Evolutionary conservation across 2,797 vertebrate species (phyloP).

Genomic region (Molossus alvarezi): DNA sequence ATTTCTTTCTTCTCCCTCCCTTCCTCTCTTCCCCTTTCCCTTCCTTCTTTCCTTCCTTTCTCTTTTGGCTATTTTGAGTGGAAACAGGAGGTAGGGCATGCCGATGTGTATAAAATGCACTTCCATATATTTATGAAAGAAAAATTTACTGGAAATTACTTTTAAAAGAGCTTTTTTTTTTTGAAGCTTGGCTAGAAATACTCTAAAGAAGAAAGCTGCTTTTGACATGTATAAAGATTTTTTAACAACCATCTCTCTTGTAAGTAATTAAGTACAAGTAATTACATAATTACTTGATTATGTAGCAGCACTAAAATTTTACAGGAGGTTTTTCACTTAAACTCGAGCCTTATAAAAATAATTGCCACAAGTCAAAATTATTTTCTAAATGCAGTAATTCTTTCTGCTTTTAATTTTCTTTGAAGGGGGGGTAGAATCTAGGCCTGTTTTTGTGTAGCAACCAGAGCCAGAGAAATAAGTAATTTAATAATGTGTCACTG

Average conservation of each 20-base stretch:
- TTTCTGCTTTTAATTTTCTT: constrained; percentile 80
- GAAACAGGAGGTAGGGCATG: not conserved
- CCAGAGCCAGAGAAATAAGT: constrained; percentile 52
- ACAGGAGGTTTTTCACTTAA: constrained; percentile 84
- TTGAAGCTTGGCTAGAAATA: constrained; percentile 79
- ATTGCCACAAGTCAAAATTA: constrained; percentile 85
- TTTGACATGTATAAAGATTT: constrained; percentile 83
- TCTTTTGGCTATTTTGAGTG: not conserved
- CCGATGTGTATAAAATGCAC: not conserved
- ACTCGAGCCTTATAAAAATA: constrained; percentile 84
- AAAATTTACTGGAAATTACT: constrained; percentile 48
- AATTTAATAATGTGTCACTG: constrained; percentile 70
- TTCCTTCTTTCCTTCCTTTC: not conserved
- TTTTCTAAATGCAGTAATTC: constrained; percentile 86
- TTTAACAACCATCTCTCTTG: constrained; percentile 81
- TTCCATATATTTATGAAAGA: constrained; percentile 52
- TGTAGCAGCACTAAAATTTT: constrained; percentile 86
- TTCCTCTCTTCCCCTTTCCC: not conserved
- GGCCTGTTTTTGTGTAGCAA: constrained; percentile 80
- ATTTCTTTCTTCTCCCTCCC: not conserved
- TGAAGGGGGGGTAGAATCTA: not conserved
- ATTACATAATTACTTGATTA: constrained; percentile 87
- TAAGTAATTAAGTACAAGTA: constrained; percentile 84
- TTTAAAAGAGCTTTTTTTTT: constrained; percentile 76
- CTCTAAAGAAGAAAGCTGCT: constrained; percentile 81